Base-by-base conservation (phyloP, 2,113 vertebrate genomes). In the Sturnus vulgaris region DNA sequence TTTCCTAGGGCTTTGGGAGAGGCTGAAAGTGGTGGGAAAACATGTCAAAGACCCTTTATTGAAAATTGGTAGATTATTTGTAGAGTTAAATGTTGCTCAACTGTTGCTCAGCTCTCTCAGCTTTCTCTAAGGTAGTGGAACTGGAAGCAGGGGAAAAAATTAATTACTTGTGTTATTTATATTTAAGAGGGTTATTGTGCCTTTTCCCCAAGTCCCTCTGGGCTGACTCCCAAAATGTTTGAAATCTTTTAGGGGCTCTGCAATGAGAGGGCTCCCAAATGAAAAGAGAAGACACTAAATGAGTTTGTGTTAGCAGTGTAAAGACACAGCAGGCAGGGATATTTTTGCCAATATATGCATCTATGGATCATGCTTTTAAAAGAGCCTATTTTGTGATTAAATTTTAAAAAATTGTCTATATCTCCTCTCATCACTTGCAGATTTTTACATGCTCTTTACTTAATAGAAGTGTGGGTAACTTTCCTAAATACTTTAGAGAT, bases 201-300 rank as follows among this genome's bases (percentile, higher is more conserved):
- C 15, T 65, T 72, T 1, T 5, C 4, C 2, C 1, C 11, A 4
- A 0, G 39, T 39, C 39, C 28, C 46, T 82, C 16, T 8, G 8
- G 33, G 40, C 39, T 59, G 68, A 31, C 24, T 60, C 6, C 28
- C 65, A 66, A 60, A 66, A 7, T 64, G 28, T 49, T 46, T 69
- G 44, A 79, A 89, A 42, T 63, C 28, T 50, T 68, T 49, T 28
- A 64, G 40, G 12, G n/a, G 7, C 33, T 42, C 31, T 65, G 16
- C 18, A 82, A 7, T 39, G 28, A 89, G 6, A 86, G 6, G 12
- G 3, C 7, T 89, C 18, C 31, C 28, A 65, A 53, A 68, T 31
- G 53, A 87, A 91, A 82, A 65, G 7, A 17, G 27, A 47, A 69
- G 61, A 10, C 15, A 18, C 6, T 46, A 31, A 44, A 72, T 49